Percentiles rank a stretch among this genome's conserved stretches.
Conservation (phyloP, 2,797 vertebrate species). For the Gadopsis bispinosus region DNA sequence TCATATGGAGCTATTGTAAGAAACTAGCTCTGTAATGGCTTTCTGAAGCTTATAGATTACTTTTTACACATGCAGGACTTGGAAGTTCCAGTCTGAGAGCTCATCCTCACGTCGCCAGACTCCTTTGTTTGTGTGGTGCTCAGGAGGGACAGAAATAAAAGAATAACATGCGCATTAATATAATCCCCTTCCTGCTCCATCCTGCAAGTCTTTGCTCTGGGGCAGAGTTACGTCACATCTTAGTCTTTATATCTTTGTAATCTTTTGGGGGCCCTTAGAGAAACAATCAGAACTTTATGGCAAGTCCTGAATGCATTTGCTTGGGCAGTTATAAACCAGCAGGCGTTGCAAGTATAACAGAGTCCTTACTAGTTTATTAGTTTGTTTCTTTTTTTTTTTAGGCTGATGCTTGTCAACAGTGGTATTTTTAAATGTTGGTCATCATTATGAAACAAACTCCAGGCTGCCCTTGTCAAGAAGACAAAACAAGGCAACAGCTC, state of each 20-base stretch:
- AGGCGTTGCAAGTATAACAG: background rate
- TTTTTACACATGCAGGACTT: background rate
- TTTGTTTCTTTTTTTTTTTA: slow-evolving; percentile 5
- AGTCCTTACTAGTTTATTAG: slow-evolving; percentile 14
- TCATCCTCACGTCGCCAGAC: background rate
- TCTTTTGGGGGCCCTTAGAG: slow-evolving; percentile 12
- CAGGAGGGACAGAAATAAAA: slow-evolving; percentile 11
- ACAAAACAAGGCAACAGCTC: too few species aligned
- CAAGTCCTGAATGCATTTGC: slow-evolving; percentile 29
- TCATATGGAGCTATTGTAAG: background rate
- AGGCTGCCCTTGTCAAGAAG: too few species aligned
- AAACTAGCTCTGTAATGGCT: background rate
- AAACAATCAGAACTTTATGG: slow-evolving; percentile 25
- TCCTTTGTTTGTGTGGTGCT: slow-evolving; percentile 1
- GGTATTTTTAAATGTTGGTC: background rate
- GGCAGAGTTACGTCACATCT: slow-evolving; percentile 22
- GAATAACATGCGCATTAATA: slow-evolving; percentile 3
- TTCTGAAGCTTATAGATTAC: background rate
- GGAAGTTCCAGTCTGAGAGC: background rate
- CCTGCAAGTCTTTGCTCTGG: background rate
- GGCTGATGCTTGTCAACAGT: background rate
- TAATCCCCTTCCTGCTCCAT: background rate
- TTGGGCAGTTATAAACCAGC: slow-evolving; percentile 11
- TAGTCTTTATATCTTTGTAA: slow-evolving; percentile 21
- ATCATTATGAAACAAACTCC: background rate